Evolutionary conservation across 2,113 vertebrate genomes (phyloP), one percentile per base, ranked within the genome.

Genomic region (Pleuronectes platessa): DNA sequence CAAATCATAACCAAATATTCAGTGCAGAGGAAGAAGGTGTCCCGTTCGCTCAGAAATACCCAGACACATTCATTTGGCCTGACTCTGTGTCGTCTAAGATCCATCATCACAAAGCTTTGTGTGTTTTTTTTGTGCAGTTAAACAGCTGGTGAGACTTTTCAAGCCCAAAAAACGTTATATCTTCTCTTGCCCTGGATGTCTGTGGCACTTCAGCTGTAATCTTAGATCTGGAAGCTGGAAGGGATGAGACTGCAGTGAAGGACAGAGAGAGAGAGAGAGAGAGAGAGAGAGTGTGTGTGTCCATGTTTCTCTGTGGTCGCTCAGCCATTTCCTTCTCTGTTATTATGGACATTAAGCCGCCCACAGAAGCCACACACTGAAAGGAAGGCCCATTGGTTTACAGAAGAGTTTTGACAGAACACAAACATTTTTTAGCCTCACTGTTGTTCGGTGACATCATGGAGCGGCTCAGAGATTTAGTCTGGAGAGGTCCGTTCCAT

Each of bases 301-400:
- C 31, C 54, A 21, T 76, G 74, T 68, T 62, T 81, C 59, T 74
- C 54, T 85, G 61, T 71, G 83, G 83, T 85, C 4, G 27, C 59
- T 42, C 56, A 63, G 61, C 53, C 71, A 49, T 76, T 78, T 24
- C 21, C 58, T 40, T 64, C 65, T 58, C 71, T 78, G 79, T 83
- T 78, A 69, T 84, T 77, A 78, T 4, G 5, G 49, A 31, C 61
- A 70, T 72, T 65, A 85, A 24, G 17, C 42, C 26, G 21, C 85
- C 85, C 82, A 71, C 86, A 71, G 49, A 62, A 76, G 71, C 84
- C 66, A 63, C 83, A 78, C 2, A 62, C 10, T 73, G 81, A 86
- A 82, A 79, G 53, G 11, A 56, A 27, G 24, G 55, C 53, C 37
- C 62, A 10, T 70, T 51, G 27, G 73, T 81, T 86, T 81, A 79